Evolutionary conservation across 1,140 invertebrate species (phyloP).

Genomic region (Aphelenchoides avenae): DNA sequence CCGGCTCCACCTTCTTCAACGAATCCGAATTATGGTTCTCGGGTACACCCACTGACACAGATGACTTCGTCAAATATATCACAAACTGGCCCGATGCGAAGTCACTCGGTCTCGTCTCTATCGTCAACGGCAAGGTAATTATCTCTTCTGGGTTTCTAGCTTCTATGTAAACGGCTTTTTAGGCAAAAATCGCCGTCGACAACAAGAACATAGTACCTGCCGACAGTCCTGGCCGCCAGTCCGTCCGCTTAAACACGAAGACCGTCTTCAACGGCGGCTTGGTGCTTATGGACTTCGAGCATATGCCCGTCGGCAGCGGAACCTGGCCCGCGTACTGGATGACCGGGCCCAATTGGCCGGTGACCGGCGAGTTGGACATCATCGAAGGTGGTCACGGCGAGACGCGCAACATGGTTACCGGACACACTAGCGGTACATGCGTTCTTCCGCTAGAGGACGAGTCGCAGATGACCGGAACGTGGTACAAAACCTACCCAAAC

Average conservation of each 20-base stretch:
- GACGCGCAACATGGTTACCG: conserved; percentile 1
- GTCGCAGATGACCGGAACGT: no score
- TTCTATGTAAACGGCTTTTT: background rate
- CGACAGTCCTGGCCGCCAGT: background rate
- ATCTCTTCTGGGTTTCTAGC: background rate
- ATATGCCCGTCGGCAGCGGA: conserved; percentile 1
- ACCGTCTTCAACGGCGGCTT: background rate
- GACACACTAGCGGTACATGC: no score
- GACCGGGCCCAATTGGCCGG: conserved; percentile 2
- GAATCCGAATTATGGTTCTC: conserved; percentile 2
- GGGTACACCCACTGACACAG: background rate
- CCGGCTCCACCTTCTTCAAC: background rate
- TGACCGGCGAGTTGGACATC: conserved; percentile 5
- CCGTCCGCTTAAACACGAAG: conserved; percentile 1
- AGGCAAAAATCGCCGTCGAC: conserved; percentile 5
- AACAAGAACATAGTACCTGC: background rate
- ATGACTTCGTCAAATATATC: conserved; percentile 16
- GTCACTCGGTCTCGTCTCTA: background rate
- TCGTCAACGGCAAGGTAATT: background rate
- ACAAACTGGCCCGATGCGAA: background rate
- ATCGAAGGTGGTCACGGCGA: conserved; percentile 8
- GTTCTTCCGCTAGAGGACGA: no score
- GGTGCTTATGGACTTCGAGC: background rate
- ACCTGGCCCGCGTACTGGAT: conserved; percentile 8
- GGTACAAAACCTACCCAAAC: no score